Percentiles rank a stretch among this genome's conserved stretches.
Conservation (phyloP, 2,888 invertebrate species). For the Macrosoma leucophasiata region DNA sequence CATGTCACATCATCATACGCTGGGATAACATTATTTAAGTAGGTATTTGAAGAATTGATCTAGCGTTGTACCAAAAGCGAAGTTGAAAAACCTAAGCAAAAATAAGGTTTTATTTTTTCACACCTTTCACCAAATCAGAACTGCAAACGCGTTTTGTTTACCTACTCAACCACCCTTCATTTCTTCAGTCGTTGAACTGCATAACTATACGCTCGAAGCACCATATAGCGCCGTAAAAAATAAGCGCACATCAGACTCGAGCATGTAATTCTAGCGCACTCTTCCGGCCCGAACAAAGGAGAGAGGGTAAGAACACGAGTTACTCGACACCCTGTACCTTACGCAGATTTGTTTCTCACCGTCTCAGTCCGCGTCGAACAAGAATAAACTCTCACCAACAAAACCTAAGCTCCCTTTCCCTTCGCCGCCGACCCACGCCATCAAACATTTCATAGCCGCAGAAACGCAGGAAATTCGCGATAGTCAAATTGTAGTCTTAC, state of each 20-base stretch:
- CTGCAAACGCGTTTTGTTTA: slow-evolving; percentile 61
- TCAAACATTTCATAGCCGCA: slow-evolving; percentile 52
- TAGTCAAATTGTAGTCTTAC: slow-evolving; percentile 76
- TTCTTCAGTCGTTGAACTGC: slow-evolving; percentile 71
- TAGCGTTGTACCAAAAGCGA: too few relatives aligned
- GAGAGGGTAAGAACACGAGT: slow-evolving; percentile 76
- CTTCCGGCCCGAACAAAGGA: slow-evolving; percentile 75
- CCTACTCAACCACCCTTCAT: slow-evolving; percentile 56
- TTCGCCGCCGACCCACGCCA: slow-evolving; percentile 33
- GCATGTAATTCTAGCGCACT: slow-evolving; percentile 76
- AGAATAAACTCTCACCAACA: slow-evolving; percentile 48
- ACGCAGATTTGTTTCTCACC: slow-evolving; percentile 74
- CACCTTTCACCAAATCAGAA: slow-evolving; percentile 48
- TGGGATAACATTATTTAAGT: too few relatives aligned
- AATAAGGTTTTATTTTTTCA: too few relatives aligned
- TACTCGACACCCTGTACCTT: slow-evolving; percentile 74
- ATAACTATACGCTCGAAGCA: slow-evolving; percentile 68
- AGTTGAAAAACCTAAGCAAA: too few relatives aligned
- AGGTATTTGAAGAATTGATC: too few relatives aligned
- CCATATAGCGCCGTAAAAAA: slow-evolving; percentile 74
- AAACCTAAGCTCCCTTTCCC: slow-evolving; percentile 47
- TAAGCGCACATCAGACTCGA: slow-evolving; percentile 75
- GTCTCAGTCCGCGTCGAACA: slow-evolving; percentile 37
- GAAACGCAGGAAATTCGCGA: slow-evolving; percentile 70
- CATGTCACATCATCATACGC: too few relatives aligned